Conservation (phyloP, 2,797 vertebrate species). For the Esox lucius region DNA sequence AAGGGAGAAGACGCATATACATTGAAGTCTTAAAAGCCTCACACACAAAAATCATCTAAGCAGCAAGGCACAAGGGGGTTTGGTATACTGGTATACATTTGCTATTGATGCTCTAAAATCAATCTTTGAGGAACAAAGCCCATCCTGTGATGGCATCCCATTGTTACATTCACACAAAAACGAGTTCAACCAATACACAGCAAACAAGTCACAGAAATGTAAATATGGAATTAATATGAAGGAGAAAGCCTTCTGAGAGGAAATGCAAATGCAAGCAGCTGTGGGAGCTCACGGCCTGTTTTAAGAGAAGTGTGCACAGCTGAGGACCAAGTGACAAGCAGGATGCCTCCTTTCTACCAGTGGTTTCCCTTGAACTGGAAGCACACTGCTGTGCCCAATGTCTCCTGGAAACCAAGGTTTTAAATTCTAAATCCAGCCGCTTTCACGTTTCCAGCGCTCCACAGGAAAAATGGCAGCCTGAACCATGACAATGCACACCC, state of each 20-base stretch:
- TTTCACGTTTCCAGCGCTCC: slow-evolving; percentile 25
- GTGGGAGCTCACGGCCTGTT: background rate
- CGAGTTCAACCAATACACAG: background rate
- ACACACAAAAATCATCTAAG: background rate
- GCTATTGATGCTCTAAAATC: background rate
- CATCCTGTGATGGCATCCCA: background rate
- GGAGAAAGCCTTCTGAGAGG: background rate
- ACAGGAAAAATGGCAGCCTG: slow-evolving; percentile 30
- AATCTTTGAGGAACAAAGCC: background rate
- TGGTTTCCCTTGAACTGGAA: slow-evolving; percentile 11
- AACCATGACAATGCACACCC: slow-evolving; percentile 37
- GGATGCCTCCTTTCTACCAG: slow-evolving; percentile 6
- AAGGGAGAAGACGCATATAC: background rate
- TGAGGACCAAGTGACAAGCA: slow-evolving; percentile 2
- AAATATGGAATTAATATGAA: background rate
- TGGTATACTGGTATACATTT: background rate
- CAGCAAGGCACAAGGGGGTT: too few species aligned
- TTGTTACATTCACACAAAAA: background rate
- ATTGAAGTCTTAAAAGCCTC: background rate
- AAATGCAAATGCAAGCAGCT: background rate
- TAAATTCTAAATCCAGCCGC: background rate
- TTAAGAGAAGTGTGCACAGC: slow-evolving; percentile 7
- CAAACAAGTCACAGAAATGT: background rate
- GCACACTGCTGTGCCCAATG: background rate
- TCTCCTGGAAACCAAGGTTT: background rate